Evolutionary conservation across 2,113 vertebrate species (phyloP), one percentile per base, ranked within the genome.

Genomic region (Pachycephala philippinensis): DNA sequence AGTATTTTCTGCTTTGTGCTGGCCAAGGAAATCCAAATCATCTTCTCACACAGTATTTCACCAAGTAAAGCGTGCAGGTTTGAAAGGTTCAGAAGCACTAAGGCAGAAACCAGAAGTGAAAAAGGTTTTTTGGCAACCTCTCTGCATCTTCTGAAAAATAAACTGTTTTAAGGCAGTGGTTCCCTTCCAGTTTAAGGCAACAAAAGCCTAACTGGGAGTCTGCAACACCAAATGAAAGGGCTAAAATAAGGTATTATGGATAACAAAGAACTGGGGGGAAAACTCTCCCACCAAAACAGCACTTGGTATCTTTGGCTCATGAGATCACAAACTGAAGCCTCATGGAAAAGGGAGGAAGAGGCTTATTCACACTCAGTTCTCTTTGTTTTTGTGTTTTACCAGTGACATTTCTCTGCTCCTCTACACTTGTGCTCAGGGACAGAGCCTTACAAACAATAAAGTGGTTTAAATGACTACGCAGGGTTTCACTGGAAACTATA

Each of bases 181-280:
- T 87, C 47, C 40, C n/a, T 71, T 54, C 15, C 54, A 75, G 28
- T 42, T 84, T 15, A 59, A 70, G 26, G 49, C n/a, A 78, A 53
- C 10, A 57, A n/a, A 63, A 79, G 10, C 17, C 27, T 15, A 45
- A 26, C 23, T 50, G 44, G 6, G n/a, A 84, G 37, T 12, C 28
- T 59, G 28, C 10, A 83, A 68, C 2, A 76, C 10, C 71, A 65
- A 72, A 65, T 52, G 19, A 56, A 19, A 77, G 14, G 10, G 47
- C 6, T 85, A 79, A 85, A 70, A 56, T 30, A 40, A 91, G n/a
- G 7, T 23, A 15, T 27, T 40, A 26, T 0, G 1, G 75, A n/a
- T 40, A 54, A 21, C 4, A n/a, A 86, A 81, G 35, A 87, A 77
- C 0, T 1, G 3, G 11, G 16, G 28, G 6, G 1, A 5, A 57